Evolutionary conservation across 2,888 invertebrate genomes (phyloP).

Genomic region (Caenorhabditis macrosperma): DNA sequence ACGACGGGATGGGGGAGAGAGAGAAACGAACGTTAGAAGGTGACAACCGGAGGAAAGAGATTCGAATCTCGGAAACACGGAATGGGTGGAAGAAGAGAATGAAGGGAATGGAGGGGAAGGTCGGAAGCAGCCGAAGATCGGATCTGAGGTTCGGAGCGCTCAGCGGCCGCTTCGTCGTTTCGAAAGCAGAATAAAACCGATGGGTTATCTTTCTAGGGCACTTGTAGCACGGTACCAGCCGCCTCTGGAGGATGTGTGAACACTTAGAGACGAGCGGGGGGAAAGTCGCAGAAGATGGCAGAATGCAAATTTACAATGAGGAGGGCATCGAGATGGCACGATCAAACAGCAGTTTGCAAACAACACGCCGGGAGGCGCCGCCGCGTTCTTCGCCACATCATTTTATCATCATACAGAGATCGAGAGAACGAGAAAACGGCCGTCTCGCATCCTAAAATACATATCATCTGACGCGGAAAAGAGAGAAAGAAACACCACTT

Average conservation of each 20-base stretch:
- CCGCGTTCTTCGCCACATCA: slow-evolving; percentile 23
- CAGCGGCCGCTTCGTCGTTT: not conserved
- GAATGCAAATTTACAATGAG: not conserved
- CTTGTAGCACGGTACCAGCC: slow-evolving; percentile 40
- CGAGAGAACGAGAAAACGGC: slow-evolving; percentile 23
- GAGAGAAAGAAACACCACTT: slow-evolving; percentile 10
- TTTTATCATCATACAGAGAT: slow-evolving; percentile 11
- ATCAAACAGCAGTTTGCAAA: slow-evolving; percentile 52
- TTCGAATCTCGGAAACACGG: slow-evolving; percentile 24
- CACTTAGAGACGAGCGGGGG: not conserved
- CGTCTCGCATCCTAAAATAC: slow-evolving; percentile 22
- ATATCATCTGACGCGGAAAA: slow-evolving; percentile 18
- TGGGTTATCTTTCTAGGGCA: slow-evolving; percentile 52
- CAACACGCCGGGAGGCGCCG: slow-evolving; percentile 3
- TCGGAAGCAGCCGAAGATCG: slow-evolving; percentile 9
- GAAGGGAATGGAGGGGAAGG: not conserved
- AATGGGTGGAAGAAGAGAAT: slow-evolving; percentile 3
- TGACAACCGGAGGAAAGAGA: slow-evolving; percentile 10
- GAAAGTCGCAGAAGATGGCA: slow-evolving; percentile 3
- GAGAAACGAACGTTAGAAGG: slow-evolving; percentile 13
- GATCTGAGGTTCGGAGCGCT: slow-evolving; percentile 35
- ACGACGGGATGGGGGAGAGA: slow-evolving; percentile 4
- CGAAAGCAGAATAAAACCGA: slow-evolving; percentile 47
- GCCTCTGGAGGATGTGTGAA: not conserved
- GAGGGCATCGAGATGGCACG: slow-evolving; percentile 21